Percentiles rank a stretch among this genome's conserved stretches.
phyloP scores from a whole-genome alignment of 2,888 invertebrate species.

The Agelastica alni region DNA sequence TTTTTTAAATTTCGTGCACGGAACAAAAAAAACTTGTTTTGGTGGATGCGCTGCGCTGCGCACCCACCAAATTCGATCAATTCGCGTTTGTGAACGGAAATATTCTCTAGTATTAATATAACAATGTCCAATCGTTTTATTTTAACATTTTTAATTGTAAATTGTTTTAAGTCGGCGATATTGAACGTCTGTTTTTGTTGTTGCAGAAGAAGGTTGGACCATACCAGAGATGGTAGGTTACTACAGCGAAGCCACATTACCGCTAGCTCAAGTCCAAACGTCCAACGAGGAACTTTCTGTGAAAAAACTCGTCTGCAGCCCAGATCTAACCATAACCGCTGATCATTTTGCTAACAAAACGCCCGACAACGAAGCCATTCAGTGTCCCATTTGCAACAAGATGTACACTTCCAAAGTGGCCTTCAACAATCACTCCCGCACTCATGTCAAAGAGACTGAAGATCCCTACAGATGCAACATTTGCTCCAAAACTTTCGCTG shows the following conservation, averaged over 20 bases:
- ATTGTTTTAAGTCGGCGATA: no score
- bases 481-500: constrained; percentile 88
- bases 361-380: constrained; percentile 36
- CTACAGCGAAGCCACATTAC: constrained; percentile 56
- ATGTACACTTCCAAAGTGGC: constrained; percentile 52
- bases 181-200: constrained; percentile 38
- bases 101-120: no score
- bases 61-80: neutral
- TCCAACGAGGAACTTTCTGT: constrained; percentile 49
- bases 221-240: constrained; percentile 61
- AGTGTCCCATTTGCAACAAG: constrained; percentile 57
- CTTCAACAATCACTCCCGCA: constrained; percentile 50
- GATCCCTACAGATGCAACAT: constrained; percentile 86
- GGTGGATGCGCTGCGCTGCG: neutral
- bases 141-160: no score
- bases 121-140: no score
- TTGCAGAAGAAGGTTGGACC: constrained; percentile 59
- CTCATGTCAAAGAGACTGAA: constrained; percentile 50
- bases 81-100: no score
- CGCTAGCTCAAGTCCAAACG: constrained; percentile 52
- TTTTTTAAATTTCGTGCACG: neutral
- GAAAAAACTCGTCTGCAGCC: constrained; percentile 65
- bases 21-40: neutral
- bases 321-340: constrained; percentile 61
- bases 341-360: constrained; percentile 13